Evolutionary conservation across 1,140 invertebrate species (phyloP), one percentile per base, ranked within the genome.

Genomic region (Eufriesea mexicana): DNA sequence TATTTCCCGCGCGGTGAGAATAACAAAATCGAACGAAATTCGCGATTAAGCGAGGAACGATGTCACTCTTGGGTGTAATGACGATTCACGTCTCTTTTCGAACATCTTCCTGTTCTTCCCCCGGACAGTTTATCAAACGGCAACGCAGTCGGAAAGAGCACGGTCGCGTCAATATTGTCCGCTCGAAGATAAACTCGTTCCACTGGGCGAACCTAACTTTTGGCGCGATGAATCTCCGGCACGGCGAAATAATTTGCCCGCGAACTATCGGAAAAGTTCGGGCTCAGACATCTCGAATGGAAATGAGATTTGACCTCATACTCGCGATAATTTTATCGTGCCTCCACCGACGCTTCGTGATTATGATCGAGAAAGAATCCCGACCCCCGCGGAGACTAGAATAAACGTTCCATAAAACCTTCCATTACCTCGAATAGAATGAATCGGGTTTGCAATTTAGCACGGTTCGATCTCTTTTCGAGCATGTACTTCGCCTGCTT

Each of bases 361-460:
- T 72, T 72, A 72, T 42, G 70, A 72, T 57, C 20, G 49, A 35
- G 42, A 72, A 72, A 72, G 70, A 42, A 35, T 55, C 28, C 23
- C 10, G 4, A n/a, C 2, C 4, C 5, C 9, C 16, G 10, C n/a
- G 20, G 73, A 75, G 25, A 61, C 23, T 12, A 20, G 42, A n/a
- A 61, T 75, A 25, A 47, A 47, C 45, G 57, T 20, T 62, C 45
- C 23, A 14, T 12, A 23, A 72, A 25, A 23, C 23, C 51, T 75
- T 75, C 73, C 20, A 67, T n/a, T 23, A 45, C 42, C 25, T 61
- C n/a, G 20, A 45, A 66, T 25, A 5, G 20, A 54, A 54, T 18
- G 23, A 35, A 55, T 67, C 45, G n/a, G n/a, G n/a, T 61, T 62
- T 49, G 2, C 23, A 72, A 72, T 72, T 23, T 72, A 23, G 2